Conservation (phyloP, 2,113 vertebrate species). For the Hypocryptadius cinnamomeus region DNA sequence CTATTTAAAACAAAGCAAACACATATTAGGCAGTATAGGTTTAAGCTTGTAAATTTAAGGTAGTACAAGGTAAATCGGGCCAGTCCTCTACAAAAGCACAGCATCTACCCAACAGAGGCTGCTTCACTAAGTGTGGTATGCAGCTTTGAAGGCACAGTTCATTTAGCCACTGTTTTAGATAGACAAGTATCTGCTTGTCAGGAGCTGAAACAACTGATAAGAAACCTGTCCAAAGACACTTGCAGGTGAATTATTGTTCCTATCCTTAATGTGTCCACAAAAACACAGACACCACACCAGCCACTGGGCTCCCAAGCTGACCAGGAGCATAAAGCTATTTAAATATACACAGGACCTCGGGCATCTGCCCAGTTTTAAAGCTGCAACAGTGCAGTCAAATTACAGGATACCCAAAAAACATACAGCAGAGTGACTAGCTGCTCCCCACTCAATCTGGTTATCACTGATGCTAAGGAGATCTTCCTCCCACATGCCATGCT, state of each 20-base stretch:
- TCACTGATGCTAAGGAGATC: neutral
- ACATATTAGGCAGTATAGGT: neutral
- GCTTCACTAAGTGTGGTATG: neutral
- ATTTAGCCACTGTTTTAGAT: neutral
- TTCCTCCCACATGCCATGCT: neutral
- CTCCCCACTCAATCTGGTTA: neutral
- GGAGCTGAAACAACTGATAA: neutral
- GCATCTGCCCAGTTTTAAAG: neutral
- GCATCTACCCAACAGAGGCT: neutral
- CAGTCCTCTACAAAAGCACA: neutral
- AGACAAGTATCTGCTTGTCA: neutral
- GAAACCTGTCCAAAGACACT: neutral
- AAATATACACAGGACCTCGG: neutral
- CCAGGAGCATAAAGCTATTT: neutral
- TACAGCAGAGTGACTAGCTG: neutral
- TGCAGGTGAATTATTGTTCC: neutral
- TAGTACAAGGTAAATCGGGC: neutral
- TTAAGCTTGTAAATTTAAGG: neutral
- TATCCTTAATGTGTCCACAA: neutral
- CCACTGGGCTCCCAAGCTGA: neutral
- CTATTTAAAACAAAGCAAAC: neutral
- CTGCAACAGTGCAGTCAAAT: neutral
- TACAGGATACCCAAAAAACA: neutral
- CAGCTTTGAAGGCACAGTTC: neutral
- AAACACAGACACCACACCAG: neutral